These are phyloP conservation scores for Odocoileus virginianus DNA, from an alignment of 2,113 vertebrate species.

Conservation along the genomic window DNA sequence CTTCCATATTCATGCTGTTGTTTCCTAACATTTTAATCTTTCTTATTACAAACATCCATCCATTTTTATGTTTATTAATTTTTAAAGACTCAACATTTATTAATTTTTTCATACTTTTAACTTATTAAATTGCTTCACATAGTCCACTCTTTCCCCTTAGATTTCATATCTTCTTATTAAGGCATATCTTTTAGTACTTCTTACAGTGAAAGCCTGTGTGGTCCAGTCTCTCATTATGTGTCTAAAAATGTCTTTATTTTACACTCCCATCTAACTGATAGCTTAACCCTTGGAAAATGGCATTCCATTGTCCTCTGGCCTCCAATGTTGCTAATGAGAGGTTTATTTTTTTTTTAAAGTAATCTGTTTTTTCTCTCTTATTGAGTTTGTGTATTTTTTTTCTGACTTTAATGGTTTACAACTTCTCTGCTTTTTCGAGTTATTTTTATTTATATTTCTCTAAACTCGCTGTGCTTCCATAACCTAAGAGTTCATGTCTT, in stretches of 20 bases:
- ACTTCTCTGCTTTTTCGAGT: neutral
- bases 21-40: neutral
- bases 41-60: neutral
- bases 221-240: neutral
- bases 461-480: neutral
- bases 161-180: neutral
- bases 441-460: slow-evolving; percentile 8
- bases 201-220: neutral
- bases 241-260: slow-evolving; percentile 10
- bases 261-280: neutral
- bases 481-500: neutral
- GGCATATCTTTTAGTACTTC: neutral
- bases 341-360: neutral
- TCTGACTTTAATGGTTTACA: neutral
- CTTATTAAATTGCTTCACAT: neutral
- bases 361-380: slow-evolving; percentile 8
- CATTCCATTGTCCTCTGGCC: neutral
- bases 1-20: neutral
- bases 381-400: neutral
- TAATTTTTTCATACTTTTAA: neutral
- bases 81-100: neutral
- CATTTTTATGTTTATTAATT: neutral
- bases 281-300: neutral
- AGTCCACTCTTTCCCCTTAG: neutral
- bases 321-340: neutral